A percentile compares a stretch with the other conserved stretches of the same genome.
Evolutionary conservation across 2,888 invertebrate species (phyloP).

Genomic region (Lycaena phlaeas): DNA sequence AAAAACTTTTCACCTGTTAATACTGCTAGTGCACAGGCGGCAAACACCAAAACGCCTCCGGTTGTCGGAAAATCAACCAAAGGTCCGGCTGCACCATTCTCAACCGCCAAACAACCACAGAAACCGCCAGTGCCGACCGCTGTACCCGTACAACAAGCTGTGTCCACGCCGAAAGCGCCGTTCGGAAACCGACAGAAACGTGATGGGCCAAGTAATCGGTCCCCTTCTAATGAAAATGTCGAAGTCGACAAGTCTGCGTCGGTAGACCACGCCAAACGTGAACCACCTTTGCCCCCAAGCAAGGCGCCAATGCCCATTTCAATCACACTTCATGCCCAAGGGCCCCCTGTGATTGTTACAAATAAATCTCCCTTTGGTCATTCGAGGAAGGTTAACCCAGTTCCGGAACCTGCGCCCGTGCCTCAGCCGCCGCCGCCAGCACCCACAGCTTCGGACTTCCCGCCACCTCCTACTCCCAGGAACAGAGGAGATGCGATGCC

Average conservation of each 20-base stretch:
- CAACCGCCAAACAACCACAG: constrained; percentile 49
- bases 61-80: constrained; percentile 42
- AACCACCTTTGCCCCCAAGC: constrained; percentile 53
- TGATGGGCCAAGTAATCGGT: constrained; percentile 47
- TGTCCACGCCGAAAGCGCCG: constrained; percentile 55
- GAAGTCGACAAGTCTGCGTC: constrained; percentile 35
- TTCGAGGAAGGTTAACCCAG: constrained; percentile 42
- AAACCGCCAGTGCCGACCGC: constrained; percentile 60
- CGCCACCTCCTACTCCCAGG: constrained; percentile 61
- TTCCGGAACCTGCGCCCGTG: constrained; percentile 42
- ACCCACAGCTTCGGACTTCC: constrained; percentile 66
- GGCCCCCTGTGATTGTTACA: constrained; percentile 60
- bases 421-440: constrained; percentile 60
- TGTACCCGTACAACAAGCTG: constrained; percentile 57
- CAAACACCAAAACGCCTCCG: constrained; percentile 39
- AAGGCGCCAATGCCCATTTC: constrained; percentile 64
- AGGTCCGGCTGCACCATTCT: constrained; percentile 61
- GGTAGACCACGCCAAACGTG: constrained; percentile 44
- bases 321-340: constrained; percentile 59
- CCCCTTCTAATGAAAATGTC: constrained; percentile 45
- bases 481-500: constrained; percentile 48
- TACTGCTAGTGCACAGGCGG: constrained; percentile 31
- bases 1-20: constrained; percentile 44
- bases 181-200: constrained; percentile 63
- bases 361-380: constrained; percentile 64